Percentiles rank a stretch among this genome's conserved stretches.
phyloP scores from a whole-genome alignment of 2,888 invertebrate genomes.

The Caenorhabditis virilis region DNA sequence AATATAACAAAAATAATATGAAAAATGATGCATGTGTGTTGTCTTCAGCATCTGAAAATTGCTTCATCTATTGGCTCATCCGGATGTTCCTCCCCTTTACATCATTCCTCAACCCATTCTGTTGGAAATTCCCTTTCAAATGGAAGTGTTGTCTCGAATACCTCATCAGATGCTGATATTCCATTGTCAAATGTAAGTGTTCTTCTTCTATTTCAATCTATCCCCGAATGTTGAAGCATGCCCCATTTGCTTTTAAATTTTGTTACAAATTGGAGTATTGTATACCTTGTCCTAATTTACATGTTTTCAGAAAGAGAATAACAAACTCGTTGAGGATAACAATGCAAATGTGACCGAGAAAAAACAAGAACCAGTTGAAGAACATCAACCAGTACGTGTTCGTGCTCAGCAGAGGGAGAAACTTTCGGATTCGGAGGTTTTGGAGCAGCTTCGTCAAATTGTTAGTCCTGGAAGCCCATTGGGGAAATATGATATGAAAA shows the following conservation, averaged over 20 bases:
- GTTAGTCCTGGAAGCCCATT: conserved; percentile 78
- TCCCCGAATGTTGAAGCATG: not conserved
- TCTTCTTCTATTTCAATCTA: no score
- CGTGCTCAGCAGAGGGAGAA: conserved; percentile 45
- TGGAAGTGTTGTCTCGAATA: conserved; percentile 48
- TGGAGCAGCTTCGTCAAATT: conserved; percentile 52
- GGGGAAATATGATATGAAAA: conserved; percentile 80
- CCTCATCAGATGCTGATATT: conserved; percentile 47
- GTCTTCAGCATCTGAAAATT: conserved; percentile 39
- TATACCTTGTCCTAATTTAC: no score
- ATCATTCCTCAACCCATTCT: conserved; percentile 24
- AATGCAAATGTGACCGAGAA: conserved; percentile 8
- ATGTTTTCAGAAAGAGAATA: conserved; percentile 49
- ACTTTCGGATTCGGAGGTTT: conserved; percentile 53
- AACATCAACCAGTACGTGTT: conserved; percentile 46
- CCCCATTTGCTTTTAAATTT: conserved; percentile 3
- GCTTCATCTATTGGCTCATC: conserved; percentile 31
- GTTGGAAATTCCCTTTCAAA: conserved; percentile 52
- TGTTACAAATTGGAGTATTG: conserved; percentile 1
- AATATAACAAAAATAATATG: not conserved
- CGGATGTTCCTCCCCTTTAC: conserved; percentile 30
- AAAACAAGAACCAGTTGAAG: conserved; percentile 2
- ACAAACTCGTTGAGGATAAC: conserved; percentile 19
- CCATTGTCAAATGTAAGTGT: conserved; percentile 48
- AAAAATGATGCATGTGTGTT: conserved; percentile 3